These are phyloP conservation scores for Drosophila atroscutellata DNA, from an alignment of 2,888 invertebrate genomes.

Conservation along the genomic window DNA sequence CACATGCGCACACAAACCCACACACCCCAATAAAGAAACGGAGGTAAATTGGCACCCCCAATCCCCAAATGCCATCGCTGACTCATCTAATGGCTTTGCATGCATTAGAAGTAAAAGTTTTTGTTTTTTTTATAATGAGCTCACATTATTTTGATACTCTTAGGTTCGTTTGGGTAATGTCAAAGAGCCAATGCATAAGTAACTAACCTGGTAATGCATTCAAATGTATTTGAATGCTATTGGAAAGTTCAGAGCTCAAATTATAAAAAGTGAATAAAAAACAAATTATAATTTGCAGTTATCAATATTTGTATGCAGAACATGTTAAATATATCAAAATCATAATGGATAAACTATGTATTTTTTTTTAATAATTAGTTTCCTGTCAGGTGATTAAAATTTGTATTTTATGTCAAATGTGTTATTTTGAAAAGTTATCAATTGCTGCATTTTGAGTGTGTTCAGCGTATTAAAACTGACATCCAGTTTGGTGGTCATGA, in stretches of 20 bases:
- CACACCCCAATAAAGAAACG: neutral
- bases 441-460: slow-evolving; percentile 1
- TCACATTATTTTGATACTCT: slow-evolving; percentile 53
- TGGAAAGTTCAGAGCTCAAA: neutral
- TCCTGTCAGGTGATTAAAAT: neutral
- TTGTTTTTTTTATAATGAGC: slow-evolving; percentile 58
- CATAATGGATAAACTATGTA: no score
- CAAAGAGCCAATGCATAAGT: neutral
- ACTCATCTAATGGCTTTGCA: slow-evolving; percentile 72
- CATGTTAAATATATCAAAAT: neutral
- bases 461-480: slow-evolving; percentile 31
- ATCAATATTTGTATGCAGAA: neutral
- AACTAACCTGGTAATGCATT: neutral
- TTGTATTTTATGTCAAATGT: neutral
- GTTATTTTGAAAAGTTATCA: neutral
- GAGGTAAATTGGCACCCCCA: slow-evolving; percentile 29
- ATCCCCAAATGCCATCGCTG: slow-evolving; percentile 52
- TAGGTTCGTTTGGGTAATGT: neutral
- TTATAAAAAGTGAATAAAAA: neutral
- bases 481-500: slow-evolving; percentile 14
- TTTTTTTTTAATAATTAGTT: neutral
- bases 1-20: slow-evolving; percentile 1
- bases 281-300: neutral
- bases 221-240: neutral
- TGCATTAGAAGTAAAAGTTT: slow-evolving; percentile 64